phyloP scores from a whole-genome alignment of 2,113 vertebrate species.

The Apus apus region DNA sequence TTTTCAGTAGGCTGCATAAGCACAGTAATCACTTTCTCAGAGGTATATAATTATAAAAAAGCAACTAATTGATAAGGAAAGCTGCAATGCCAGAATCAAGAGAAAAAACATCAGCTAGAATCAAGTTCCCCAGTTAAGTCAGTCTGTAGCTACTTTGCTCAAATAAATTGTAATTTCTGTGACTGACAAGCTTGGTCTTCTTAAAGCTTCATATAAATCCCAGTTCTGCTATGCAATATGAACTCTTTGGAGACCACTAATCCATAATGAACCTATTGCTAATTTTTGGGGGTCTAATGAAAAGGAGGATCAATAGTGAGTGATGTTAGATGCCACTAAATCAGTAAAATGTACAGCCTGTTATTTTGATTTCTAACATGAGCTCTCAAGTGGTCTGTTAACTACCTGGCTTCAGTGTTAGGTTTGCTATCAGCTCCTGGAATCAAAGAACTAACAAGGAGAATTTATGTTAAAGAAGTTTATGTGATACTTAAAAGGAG shows the following conservation, averaged over 20 bases:
- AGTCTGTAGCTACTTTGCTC: background rate
- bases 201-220: background rate
- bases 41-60: background rate
- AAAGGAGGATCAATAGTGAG: slow-evolving; percentile 14
- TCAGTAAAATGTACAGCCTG: background rate
- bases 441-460: slow-evolving; percentile 19
- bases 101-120: background rate
- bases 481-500: background rate
- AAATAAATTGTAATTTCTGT: background rate
- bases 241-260: background rate
- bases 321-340: background rate
- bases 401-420: background rate
- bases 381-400: background rate
- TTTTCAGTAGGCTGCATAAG: background rate
- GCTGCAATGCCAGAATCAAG: background rate
- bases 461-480: background rate
- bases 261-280: background rate
- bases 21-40: background rate
- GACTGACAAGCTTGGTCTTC: background rate
- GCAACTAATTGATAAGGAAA: background rate
- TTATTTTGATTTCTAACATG: background rate
- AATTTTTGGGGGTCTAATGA: background rate
- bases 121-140: background rate
- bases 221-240: rapidly evolving
- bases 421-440: background rate